Percentiles rank a stretch among this genome's conserved stretches.
phyloP scores from a whole-genome alignment of 2,888 invertebrate species.

The Tenthredo notha region DNA sequence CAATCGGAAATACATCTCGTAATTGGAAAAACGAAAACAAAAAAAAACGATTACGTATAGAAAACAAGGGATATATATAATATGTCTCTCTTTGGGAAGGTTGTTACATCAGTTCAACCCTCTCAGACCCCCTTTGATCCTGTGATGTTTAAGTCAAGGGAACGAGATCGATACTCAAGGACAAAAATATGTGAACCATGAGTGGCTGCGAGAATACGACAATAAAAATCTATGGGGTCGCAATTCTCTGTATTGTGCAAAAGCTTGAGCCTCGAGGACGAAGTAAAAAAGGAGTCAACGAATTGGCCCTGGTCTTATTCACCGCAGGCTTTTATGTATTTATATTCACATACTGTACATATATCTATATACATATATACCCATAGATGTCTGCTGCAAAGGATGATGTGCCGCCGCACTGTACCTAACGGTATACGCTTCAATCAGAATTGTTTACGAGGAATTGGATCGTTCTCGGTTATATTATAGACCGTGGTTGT shows the following conservation, averaged over 20 bases:
- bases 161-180: not conserved
- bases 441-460: slow-evolving; percentile 38
- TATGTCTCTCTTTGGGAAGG: not conserved
- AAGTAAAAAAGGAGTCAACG: not conserved
- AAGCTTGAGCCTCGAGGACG: no score
- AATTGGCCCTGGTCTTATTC: not conserved
- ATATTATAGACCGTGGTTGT: slow-evolving; percentile 1
- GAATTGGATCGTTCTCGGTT: slow-evolving; percentile 18
- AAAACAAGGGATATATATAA: not conserved
- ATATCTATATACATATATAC: not conserved
- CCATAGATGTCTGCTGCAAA: not conserved
- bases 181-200: not conserved
- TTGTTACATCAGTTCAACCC: slow-evolving; percentile 11
- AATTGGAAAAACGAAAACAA: not conserved
- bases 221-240: slow-evolving; percentile 32
- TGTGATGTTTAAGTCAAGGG: not conserved
- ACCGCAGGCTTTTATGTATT: not conserved
- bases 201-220: not conserved
- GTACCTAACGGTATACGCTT: slow-evolving; percentile 9
- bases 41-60: not conserved
- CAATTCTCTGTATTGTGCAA: not conserved
- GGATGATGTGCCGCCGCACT: not conserved
- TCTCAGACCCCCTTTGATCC: slow-evolving; percentile 16
- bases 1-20: not conserved
- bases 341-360: not conserved